A percentile compares a stretch with the other conserved stretches of the same genome.
Conservation (phyloP, 2,888 invertebrate species). For the Caenorhabditis auriculariae region DNA sequence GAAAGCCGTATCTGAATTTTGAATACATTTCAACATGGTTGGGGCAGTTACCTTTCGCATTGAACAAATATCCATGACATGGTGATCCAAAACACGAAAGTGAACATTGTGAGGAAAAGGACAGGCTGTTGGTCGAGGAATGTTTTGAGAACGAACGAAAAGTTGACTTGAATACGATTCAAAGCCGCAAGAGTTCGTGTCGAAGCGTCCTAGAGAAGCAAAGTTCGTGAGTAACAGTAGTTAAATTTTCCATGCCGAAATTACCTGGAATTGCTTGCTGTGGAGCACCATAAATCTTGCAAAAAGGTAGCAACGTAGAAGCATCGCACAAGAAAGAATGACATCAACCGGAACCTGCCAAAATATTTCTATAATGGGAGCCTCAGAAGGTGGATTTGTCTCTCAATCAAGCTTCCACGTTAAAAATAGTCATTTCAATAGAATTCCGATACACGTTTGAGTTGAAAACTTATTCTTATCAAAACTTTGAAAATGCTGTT, state of each 20-base stretch:
- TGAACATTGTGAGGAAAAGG: conserved; percentile 95
- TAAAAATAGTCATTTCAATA: no score
- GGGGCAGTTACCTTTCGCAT: conserved; percentile 83
- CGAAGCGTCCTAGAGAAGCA: conserved; percentile 75
- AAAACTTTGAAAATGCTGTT: no score
- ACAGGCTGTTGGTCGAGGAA: conserved; percentile 99
- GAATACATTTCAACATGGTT: not conserved
- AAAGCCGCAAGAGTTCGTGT: conserved; percentile 73
- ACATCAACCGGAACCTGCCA: conserved; percentile 89
- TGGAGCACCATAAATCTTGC: conserved; percentile 99
- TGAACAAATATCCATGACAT: conserved; percentile 97
- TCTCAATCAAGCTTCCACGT: no score
- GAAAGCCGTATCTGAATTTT: conserved; percentile 15
- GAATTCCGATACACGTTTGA: no score
- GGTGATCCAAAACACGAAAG: conserved; percentile 98
- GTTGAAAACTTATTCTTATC: no score
- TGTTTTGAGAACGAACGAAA: conserved; percentile 91
- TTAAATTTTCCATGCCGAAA: not conserved
- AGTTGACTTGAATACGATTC: conserved; percentile 81
- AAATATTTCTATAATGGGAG: no score
- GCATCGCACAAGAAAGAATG: conserved; percentile 96
- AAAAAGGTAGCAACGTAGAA: conserved; percentile 94
- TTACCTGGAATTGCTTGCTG: conserved; percentile 84
- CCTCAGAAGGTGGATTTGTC: no score
- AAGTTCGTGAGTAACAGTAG: not conserved